A percentile compares a stretch with the other conserved stretches of the same genome.
These are phyloP conservation scores for Callocephalon fimbriatum DNA, from an alignment of 2,113 vertebrate genomes.

Conservation along the genomic window DNA sequence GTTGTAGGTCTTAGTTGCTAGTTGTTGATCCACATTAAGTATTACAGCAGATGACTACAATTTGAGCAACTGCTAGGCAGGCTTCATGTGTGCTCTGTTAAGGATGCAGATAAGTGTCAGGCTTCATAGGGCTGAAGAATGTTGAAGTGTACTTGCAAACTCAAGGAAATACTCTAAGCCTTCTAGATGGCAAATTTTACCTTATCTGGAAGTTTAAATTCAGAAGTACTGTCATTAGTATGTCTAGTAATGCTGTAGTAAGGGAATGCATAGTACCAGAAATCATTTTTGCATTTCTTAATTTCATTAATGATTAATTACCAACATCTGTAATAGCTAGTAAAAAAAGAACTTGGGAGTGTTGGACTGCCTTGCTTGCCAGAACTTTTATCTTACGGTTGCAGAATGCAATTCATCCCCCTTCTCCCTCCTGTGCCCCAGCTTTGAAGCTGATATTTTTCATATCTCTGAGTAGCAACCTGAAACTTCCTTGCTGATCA, in stretches of 20 bases:
- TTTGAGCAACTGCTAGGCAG: neutral
- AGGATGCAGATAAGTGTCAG: neutral
- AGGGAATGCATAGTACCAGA: neutral
- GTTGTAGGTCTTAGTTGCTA: neutral
- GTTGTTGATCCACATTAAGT: neutral
- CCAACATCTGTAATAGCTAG: neutral
- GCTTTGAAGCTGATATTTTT: conserved; percentile 58
- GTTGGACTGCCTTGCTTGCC: neutral
- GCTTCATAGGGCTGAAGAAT: neutral
- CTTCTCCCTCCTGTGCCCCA: neutral
- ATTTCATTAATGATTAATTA: neutral
- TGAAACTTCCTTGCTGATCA: conserved; percentile 30
- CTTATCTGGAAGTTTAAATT: neutral
- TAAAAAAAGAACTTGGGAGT: neutral
- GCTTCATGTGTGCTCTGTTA: neutral
- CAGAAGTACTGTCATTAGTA: fast-evolving
- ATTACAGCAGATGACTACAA: neutral
- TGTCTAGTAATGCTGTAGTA: neutral
- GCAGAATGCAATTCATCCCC: neutral
- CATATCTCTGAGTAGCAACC: conserved; percentile 14
- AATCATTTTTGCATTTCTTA: neutral
- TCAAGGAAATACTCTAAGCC: neutral
- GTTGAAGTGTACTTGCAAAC: neutral
- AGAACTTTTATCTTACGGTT: neutral
- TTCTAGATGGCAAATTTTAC: neutral